These are phyloP conservation scores for Hyposoter dolosus DNA, from an alignment of 2,888 invertebrate genomes.

Conservation along the genomic window DNA sequence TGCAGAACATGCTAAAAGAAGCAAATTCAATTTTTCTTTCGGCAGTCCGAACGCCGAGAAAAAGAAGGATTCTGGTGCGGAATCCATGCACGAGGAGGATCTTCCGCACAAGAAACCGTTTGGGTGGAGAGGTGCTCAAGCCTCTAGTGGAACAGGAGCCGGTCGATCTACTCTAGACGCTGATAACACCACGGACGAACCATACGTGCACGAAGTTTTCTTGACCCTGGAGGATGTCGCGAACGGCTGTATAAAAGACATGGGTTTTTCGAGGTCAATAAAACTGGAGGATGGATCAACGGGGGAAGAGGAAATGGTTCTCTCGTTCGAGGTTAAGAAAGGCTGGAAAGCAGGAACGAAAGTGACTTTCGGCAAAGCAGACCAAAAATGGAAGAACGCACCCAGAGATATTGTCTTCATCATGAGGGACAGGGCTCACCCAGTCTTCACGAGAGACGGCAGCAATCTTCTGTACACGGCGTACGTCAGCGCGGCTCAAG, in stretches of 20 bases:
- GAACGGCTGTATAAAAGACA: conserved; percentile 97
- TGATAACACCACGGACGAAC: conserved; percentile 93
- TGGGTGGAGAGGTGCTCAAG: conserved; percentile 88
- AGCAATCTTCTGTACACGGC: conserved; percentile 96
- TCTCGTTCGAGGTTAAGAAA: conserved; percentile 97
- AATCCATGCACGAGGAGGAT: too few species aligned
- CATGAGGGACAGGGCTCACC: conserved; percentile 97
- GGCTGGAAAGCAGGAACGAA: conserved; percentile 99
- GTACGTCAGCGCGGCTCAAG: conserved; percentile 94
- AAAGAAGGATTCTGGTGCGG: too few species aligned
- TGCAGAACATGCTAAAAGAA: too few species aligned
- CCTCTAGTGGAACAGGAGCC: conserved; percentile 91
- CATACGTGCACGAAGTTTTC: conserved; percentile 96
- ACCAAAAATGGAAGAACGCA: conserved; percentile 96
- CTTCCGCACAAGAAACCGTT: conserved; percentile 43
- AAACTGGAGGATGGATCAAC: too few species aligned
- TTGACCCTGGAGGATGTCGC: conserved; percentile 97
- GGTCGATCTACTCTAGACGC: conserved; percentile 85
- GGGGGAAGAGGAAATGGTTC: conserved; percentile 96
- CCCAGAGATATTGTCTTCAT: conserved; percentile 99
- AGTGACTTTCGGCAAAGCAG: conserved; percentile 98
- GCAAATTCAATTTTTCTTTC: too few species aligned
- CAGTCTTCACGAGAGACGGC: conserved; percentile 96
- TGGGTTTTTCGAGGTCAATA: conserved; percentile 98
- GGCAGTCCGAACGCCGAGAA: too few species aligned